These are phyloP conservation scores for Podarcis cretensis DNA, from an alignment of 2,113 vertebrate genomes.

Conservation along the genomic window DNA sequence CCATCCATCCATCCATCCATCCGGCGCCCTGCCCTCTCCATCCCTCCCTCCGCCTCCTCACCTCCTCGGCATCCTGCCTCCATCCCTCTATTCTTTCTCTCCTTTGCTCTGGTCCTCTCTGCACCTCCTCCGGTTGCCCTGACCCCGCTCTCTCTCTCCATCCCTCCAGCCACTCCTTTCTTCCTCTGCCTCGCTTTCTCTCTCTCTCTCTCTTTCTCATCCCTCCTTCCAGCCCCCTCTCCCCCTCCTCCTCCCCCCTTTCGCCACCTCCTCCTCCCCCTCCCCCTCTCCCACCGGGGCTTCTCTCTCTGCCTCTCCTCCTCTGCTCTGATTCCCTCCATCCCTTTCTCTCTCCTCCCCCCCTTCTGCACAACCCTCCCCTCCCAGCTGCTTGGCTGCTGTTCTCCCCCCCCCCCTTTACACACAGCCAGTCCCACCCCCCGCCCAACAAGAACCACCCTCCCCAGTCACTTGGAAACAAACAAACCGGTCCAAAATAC, in stretches of 20 bases:
- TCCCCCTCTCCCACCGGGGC: background rate
- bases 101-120: background rate
- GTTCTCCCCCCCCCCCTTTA: background rate
- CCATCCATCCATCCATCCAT: background rate
- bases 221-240: background rate
- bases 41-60: background rate
- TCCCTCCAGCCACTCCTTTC: background rate
- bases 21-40: background rate
- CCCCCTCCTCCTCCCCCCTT: background rate
- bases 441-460: background rate
- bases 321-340: background rate
- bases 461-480: constrained; percentile 1
- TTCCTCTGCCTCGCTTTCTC: background rate
- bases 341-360: too few relatives aligned
- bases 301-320: background rate
- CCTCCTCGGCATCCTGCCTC: background rate
- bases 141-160: background rate
- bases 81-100: too few relatives aligned
- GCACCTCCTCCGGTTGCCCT: background rate
- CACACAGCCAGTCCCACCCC: background rate
- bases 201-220: too few relatives aligned
- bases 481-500: background rate
- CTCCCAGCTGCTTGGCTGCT: background rate
- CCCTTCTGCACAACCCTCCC: background rate
- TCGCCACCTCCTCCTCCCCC: background rate